A percentile compares a stretch with the other conserved stretches of the same genome.
Conservation (phyloP, 2,113 vertebrate genomes). For the Istiophorus platypterus region DNA sequence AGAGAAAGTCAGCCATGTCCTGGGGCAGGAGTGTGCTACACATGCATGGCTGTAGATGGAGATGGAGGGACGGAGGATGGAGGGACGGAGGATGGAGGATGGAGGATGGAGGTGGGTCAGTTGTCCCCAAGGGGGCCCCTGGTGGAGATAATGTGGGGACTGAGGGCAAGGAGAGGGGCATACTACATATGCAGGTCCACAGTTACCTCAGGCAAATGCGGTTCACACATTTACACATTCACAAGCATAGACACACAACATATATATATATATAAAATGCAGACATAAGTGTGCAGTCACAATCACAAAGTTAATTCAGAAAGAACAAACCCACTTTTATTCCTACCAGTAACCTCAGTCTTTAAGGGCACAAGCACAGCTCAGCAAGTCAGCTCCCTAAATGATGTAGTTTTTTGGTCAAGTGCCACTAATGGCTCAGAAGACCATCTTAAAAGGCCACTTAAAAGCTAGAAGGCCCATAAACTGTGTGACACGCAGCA, state of each 20-base stretch:
- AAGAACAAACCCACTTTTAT: slow-evolving; percentile 61
- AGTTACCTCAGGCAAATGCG: slow-evolving; percentile 79
- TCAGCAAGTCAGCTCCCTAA: slow-evolving; percentile 73
- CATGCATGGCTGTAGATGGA: slow-evolving; percentile 67
- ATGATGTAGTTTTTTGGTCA: slow-evolving; percentile 77
- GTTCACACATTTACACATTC: slow-evolving; percentile 43
- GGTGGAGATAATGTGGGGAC: slow-evolving; percentile 74
- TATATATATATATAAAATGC: slow-evolving; percentile 23
- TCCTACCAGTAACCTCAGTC: slow-evolving; percentile 57
- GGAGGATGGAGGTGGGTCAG: slow-evolving; percentile 77
- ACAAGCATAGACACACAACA: slow-evolving; percentile 5
- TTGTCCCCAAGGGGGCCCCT: slow-evolving; percentile 70
- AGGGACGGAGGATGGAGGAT: slow-evolving; percentile 67
- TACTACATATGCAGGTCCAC: slow-evolving; percentile 76
- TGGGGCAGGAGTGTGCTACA: slow-evolving; percentile 60
- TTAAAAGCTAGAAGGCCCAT: slow-evolving; percentile 77
- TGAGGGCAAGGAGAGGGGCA: slow-evolving; percentile 70
- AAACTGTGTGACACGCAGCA: slow-evolving; percentile 76
- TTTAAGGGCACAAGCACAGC: slow-evolving; percentile 64
- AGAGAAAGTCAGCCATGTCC: slow-evolving; percentile 86
- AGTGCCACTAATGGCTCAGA: slow-evolving; percentile 81
- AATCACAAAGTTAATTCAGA: slow-evolving; percentile 39
- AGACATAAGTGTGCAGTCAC: slow-evolving; percentile 32
- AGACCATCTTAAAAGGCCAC: slow-evolving; percentile 76
- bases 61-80: slow-evolving; percentile 66